These are phyloP conservation scores for Phaetusa simplex DNA, from an alignment of 2,113 vertebrate species.

Conservation along the genomic window DNA sequence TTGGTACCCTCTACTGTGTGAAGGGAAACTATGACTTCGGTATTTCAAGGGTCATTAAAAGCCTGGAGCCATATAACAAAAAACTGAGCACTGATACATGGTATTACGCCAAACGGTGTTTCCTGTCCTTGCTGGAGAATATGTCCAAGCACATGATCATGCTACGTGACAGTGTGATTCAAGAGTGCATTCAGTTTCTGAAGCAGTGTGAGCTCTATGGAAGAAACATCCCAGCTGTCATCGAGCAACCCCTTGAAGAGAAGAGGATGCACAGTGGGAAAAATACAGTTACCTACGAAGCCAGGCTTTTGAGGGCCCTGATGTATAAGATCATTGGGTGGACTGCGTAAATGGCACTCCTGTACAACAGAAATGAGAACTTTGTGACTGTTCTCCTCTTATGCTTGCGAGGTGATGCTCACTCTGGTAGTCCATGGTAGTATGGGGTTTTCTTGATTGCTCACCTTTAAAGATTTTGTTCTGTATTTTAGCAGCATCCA, in stretches of 20 bases:
- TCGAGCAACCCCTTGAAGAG: slow-evolving; percentile 92
- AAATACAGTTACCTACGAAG: slow-evolving; percentile 94
- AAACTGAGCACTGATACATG: slow-evolving; percentile 95
- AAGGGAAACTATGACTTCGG: slow-evolving; percentile 98
- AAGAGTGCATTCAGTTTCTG: slow-evolving; percentile 92
- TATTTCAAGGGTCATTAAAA: slow-evolving; percentile 95
- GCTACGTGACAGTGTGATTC: slow-evolving; percentile 83
- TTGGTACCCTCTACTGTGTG: slow-evolving; percentile 95
- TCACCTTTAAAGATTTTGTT: background rate
- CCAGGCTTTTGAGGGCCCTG: slow-evolving; percentile 87
- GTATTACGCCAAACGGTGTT: slow-evolving; percentile 96
- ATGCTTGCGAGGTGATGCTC: background rate
- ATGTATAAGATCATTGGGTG: slow-evolving; percentile 90
- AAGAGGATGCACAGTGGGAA: slow-evolving; percentile 85
- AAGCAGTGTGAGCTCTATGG: slow-evolving; percentile 92
- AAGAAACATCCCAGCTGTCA: slow-evolving; percentile 85
- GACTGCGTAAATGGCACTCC: slow-evolving; percentile 71
- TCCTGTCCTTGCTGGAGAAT: slow-evolving; percentile 94
- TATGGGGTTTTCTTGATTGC: background rate
- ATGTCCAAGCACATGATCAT: slow-evolving; percentile 94
- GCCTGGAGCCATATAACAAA: slow-evolving; percentile 94
- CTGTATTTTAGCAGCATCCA: background rate
- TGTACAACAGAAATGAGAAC: background rate
- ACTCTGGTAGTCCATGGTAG: background rate
- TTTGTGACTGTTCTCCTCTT: background rate